Evolutionary conservation across 2,888 invertebrate genomes (phyloP).

Genomic region (Panopea generosa): DNA sequence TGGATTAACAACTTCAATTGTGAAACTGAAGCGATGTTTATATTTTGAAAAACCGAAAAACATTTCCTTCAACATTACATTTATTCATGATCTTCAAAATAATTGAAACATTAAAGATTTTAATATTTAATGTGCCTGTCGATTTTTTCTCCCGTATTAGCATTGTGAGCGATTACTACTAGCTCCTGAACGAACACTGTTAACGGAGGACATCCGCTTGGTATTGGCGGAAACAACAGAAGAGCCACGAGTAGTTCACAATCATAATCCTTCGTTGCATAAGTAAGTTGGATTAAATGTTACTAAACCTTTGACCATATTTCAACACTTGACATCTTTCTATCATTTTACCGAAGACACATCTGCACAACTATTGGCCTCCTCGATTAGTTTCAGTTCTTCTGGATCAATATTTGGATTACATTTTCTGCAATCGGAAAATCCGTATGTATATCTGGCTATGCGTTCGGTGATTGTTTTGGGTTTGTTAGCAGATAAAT

Average conservation of each 20-base stretch:
- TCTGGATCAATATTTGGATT: conserved; percentile 2
- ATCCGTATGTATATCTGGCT: conserved; percentile 17
- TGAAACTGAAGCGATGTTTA: too few relatives aligned
- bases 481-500: conserved; percentile 1
- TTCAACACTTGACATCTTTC: background rate
- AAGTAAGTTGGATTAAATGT: background rate
- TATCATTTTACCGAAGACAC: background rate
- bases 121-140: background rate
- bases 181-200: background rate
- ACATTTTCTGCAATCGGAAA: conserved; percentile 9
- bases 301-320: background rate
- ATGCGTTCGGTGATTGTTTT: conserved; percentile 13
- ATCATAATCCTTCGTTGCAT: background rate
- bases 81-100: too few relatives aligned
- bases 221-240: background rate
- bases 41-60: too few relatives aligned
- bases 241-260: background rate
- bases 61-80: too few relatives aligned
- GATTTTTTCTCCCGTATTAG: background rate
- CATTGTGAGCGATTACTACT: background rate
- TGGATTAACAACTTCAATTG: too few relatives aligned
- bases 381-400: background rate
- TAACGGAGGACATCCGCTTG: background rate
- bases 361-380: background rate
- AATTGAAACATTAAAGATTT: too few relatives aligned